Evolutionary conservation across 2,888 invertebrate genomes (phyloP), one percentile per base, ranked within the genome.

Genomic region (Drosophila rellima): DNA sequence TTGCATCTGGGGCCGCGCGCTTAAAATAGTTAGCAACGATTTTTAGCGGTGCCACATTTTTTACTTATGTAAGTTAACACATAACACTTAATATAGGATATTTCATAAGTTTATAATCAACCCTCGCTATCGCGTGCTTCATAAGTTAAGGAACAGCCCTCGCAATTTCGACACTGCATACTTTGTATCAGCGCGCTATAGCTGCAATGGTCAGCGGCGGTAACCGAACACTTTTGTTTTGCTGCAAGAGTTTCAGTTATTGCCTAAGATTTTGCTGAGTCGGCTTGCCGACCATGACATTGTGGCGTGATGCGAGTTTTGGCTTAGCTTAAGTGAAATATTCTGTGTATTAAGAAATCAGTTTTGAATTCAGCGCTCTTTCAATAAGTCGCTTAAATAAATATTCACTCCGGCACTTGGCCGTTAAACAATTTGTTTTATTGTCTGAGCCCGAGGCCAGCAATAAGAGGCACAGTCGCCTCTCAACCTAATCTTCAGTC

Each of bases 151-250:
- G n/a, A n/a, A n/a, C n/a, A n/a, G n/a, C n/a, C n/a, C n/a, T n/a
- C n/a, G n/a, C n/a, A n/a, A n/a, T n/a, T n/a, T n/a, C n/a, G n/a
- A n/a, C n/a, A n/a, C n/a, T n/a, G n/a, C n/a, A n/a, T n/a, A n/a
- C n/a, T n/a, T n/a, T n/a, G n/a, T n/a, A n/a, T n/a, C n/a, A n/a
- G n/a, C n/a, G n/a, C n/a, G n/a, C n/a, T n/a, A n/a, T n/a, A n/a
- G n/a, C n/a, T n/a, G n/a, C n/a, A n/a, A n/a, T n/a, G n/a, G n/a
- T n/a, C n/a, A n/a, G n/a, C n/a, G n/a, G n/a, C n/a, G n/a, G n/a
- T n/a, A n/a, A n/a, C n/a, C n/a, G n/a, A n/a, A 35, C 35, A 50
- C 35, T 50, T 50, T 50, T 35, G 35, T 47, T 35, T 35, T 35
- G n/a, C 18, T 35, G 20, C 50, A 35, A 50, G 50, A 50, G 50